phyloP scores from a whole-genome alignment of 2,797 vertebrate genomes.

The Neopelma chrysocephalum region DNA sequence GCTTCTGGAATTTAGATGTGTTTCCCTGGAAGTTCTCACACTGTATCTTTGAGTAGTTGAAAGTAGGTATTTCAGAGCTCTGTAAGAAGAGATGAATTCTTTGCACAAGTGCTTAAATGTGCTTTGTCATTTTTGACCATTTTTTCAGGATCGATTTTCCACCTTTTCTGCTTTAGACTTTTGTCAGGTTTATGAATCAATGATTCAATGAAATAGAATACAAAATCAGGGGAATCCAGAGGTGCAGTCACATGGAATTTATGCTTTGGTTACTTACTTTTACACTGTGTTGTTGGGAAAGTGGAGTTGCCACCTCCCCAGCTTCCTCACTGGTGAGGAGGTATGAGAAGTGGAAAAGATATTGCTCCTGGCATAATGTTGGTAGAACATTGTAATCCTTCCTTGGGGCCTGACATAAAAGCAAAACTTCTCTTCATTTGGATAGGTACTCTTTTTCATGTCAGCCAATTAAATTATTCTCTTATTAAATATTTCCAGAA shows the following conservation, averaged over 20 bases:
- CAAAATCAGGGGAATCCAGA: neutral
- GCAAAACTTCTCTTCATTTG: neutral
- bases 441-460: neutral
- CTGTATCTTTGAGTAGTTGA: neutral
- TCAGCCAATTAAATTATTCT: neutral
- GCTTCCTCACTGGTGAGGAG: accelerated
- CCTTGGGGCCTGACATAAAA: neutral
- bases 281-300: neutral
- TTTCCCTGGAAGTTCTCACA: neutral
- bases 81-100: too few relatives aligned
- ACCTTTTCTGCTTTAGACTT: neutral
- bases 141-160: neutral
- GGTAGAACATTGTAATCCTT: neutral
- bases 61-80: neutral
- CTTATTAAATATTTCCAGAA: neutral
- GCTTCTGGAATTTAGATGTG: neutral
- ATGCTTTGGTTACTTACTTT: neutral
- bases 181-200: neutral
- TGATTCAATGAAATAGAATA: neutral
- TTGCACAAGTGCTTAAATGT: neutral
- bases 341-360: neutral
- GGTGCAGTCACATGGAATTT: neutral
- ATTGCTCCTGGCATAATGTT: neutral
- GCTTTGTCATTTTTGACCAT: neutral
- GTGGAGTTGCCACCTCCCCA: neutral